These are phyloP conservation scores for Spatulosminthurus flaviceps DNA, from an alignment of 2,888 invertebrate genomes.

Conservation along the genomic window DNA sequence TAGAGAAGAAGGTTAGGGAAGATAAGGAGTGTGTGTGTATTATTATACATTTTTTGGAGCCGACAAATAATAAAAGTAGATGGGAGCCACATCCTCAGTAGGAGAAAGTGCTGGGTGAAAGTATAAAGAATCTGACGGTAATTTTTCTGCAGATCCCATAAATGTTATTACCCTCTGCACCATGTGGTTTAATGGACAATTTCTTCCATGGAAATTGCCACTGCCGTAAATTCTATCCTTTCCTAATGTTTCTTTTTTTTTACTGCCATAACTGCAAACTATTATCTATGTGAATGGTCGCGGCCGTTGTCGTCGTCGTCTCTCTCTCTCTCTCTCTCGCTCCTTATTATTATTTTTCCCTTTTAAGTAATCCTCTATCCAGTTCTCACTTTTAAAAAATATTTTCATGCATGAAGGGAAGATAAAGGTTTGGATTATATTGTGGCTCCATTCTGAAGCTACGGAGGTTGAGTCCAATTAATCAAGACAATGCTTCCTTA, in stretches of 20 bases:
- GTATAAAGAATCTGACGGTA: constrained; percentile 22
- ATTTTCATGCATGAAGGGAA: too few relatives aligned
- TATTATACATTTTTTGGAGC: neutral
- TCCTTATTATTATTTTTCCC: neutral
- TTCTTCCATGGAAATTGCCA: constrained; percentile 30
- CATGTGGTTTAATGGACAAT: constrained; percentile 31
- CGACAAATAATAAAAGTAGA: constrained; percentile 7
- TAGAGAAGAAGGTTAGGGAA: neutral
- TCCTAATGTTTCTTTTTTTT: constrained; percentile 9
- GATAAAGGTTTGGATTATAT: too few relatives aligned
- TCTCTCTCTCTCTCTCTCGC: neutral
- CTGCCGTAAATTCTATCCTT: constrained; percentile 2
- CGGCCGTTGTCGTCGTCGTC: neutral
- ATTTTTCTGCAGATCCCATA: constrained; percentile 30
- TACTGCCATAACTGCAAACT: constrained; percentile 16
- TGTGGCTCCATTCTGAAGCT: too few relatives aligned
- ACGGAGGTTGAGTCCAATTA: too few relatives aligned
- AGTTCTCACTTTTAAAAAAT: too few relatives aligned
- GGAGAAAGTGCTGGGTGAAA: neutral
- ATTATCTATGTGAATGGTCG: neutral
- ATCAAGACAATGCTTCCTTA: too few relatives aligned
- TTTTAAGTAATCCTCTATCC: neutral
- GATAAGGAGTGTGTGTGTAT: neutral
- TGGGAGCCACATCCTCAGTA: neutral
- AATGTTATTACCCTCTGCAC: constrained; percentile 31